Conservation (phyloP, 2,113 vertebrate species). For the Gambusia holbrooki region DNA sequence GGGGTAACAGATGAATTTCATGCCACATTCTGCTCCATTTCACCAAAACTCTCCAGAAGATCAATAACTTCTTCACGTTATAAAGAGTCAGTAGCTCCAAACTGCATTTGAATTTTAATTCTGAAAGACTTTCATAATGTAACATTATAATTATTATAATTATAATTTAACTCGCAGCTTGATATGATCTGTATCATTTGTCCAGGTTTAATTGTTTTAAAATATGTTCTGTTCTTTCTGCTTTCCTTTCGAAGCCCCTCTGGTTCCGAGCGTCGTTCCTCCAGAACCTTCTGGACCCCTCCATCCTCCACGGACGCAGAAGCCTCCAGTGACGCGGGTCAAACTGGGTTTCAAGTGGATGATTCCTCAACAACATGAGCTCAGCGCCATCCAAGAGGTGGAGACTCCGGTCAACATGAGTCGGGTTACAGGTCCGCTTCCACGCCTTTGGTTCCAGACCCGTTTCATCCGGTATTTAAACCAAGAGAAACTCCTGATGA, state of each 20-base stretch:
- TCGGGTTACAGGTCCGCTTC: conserved; percentile 77
- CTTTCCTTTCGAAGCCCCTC: neutral
- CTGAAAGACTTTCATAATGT: too few species aligned
- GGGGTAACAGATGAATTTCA: too few species aligned
- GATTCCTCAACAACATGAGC: conserved; percentile 85
- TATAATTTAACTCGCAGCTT: too few species aligned
- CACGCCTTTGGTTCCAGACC: accelerated
- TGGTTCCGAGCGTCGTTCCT: neutral
- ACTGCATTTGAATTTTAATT: too few species aligned
- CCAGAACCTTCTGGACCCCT: neutral
- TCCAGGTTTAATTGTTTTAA: neutral
- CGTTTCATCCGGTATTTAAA: neutral
- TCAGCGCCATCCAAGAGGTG: conserved; percentile 90
- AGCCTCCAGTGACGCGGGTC: conserved; percentile 84
- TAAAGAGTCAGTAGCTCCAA: too few species aligned
- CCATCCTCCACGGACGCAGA: conserved; percentile 68
- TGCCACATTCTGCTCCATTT: too few species aligned
- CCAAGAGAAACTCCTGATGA: neutral
- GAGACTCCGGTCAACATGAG: conserved; percentile 82
- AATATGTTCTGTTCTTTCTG: neutral
- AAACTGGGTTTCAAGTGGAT: conserved; percentile 70
- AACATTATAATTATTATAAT: too few species aligned
- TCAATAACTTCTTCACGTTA: too few species aligned
- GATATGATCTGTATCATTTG: too few species aligned
- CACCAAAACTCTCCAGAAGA: too few species aligned